phyloP scores from a whole-genome alignment of 2,797 vertebrate genomes.

The Holocentrus rufus region DNA sequence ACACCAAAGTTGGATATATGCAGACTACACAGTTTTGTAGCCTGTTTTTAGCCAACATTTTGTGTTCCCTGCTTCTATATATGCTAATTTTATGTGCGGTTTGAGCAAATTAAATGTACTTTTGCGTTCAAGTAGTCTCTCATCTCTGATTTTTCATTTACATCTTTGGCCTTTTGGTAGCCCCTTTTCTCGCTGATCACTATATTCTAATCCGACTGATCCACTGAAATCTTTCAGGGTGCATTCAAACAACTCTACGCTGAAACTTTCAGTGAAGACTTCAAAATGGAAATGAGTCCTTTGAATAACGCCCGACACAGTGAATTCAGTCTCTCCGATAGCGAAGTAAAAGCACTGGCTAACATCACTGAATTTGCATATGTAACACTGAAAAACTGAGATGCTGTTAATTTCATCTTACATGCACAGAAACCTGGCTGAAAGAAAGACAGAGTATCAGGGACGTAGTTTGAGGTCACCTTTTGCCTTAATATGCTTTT shows the following conservation, averaged over 20 bases:
- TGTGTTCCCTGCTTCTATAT: no score
- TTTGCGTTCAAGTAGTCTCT: no score
- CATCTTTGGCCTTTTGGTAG: no score
- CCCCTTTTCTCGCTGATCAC: not conserved
- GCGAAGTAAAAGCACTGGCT: not conserved
- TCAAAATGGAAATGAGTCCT: no score
- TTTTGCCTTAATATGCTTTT: conserved; percentile 24
- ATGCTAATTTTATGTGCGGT: no score
- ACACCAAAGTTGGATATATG: no score
- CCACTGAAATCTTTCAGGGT: not conserved
- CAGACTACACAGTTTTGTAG: no score
- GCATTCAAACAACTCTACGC: not conserved
- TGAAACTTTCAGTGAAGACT: not conserved
- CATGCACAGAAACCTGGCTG: not conserved
- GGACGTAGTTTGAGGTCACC: not conserved
- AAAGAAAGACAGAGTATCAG: not conserved
- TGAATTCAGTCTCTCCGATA: not conserved
- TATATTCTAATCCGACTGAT: not conserved
- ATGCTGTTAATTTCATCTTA: conserved; percentile 14
- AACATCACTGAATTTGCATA: not conserved
- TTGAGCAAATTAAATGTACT: no score
- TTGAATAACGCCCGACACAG: no score
- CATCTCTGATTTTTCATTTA: no score
- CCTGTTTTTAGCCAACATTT: no score
- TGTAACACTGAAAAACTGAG: not conserved